A percentile compares a stretch with the other conserved stretches of the same genome.
These are phyloP conservation scores for Netelia inedita DNA, from an alignment of 2,888 invertebrate species.

Conservation along the genomic window DNA sequence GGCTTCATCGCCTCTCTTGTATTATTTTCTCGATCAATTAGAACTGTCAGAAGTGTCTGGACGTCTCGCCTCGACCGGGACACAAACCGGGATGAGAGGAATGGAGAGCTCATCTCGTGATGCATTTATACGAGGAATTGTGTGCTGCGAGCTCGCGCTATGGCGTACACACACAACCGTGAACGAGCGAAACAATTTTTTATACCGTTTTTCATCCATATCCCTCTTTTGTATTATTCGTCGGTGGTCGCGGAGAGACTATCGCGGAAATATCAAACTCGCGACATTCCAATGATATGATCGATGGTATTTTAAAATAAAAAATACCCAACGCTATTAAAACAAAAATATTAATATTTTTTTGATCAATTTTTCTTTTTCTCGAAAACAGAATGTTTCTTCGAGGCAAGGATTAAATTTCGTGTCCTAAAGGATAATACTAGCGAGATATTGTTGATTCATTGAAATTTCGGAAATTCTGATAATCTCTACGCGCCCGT, in stretches of 20 bases:
- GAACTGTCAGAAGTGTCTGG: slow-evolving; percentile 74
- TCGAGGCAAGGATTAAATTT: background rate
- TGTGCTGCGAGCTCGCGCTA: background rate
- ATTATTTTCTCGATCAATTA: slow-evolving; percentile 73
- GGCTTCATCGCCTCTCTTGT: slow-evolving; percentile 57
- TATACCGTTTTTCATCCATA: background rate
- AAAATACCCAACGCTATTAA: too few species aligned
- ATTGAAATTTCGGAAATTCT: background rate
- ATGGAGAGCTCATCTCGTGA: slow-evolving; percentile 19
- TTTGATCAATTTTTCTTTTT: background rate
- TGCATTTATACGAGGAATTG: slow-evolving; percentile 40
- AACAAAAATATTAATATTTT: background rate
- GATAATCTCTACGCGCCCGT: background rate
- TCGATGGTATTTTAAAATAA: too few species aligned
- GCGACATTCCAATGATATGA: background rate
- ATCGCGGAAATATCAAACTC: background rate
- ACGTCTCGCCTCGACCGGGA: slow-evolving; percentile 63
- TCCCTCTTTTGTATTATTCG: background rate
- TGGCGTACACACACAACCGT: background rate
- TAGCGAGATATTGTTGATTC: background rate
- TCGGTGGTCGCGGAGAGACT: background rate
- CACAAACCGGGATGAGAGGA: slow-evolving; percentile 11
- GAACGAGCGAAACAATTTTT: background rate
- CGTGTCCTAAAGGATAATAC: background rate
- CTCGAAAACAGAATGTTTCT: background rate